A percentile compares a stretch with the other conserved stretches of the same genome.
Evolutionary conservation across 2,113 vertebrate genomes (phyloP).

Genomic region (Gobio gobio): DNA sequence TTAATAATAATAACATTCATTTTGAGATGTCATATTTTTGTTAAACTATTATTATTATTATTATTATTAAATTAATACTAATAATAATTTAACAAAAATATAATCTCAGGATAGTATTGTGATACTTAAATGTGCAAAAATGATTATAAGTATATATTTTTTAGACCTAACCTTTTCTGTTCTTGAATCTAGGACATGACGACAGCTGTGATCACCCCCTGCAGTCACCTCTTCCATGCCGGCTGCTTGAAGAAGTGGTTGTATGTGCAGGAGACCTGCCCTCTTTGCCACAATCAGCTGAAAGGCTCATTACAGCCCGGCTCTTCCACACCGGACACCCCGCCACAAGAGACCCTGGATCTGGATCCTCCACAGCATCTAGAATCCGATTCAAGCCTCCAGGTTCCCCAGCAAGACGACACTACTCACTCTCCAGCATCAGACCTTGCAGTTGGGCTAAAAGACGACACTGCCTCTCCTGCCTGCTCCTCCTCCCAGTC

Average conservation of each 20-base stretch:
- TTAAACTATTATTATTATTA: too few relatives aligned
- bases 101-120: neutral
- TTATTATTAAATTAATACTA: neutral
- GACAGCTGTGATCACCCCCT: conserved; percentile 94
- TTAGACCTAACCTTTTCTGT: neutral
- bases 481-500: conserved; percentile 26
- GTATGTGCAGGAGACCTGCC: conserved; percentile 97
- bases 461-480: neutral
- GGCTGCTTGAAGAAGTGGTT: conserved; percentile 98
- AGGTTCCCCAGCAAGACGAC: conserved; percentile 18
- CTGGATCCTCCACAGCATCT: neutral
- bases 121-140: neutral
- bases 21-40: too few relatives aligned
- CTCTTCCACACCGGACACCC: conserved; percentile 11
- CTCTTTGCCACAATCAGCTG: conserved; percentile 93
- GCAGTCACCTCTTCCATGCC: conserved; percentile 97
- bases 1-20: too few relatives aligned
- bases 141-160: neutral
- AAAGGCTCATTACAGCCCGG: conserved; percentile 79
- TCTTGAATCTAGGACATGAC: conserved; percentile 85
- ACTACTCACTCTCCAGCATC: neutral
- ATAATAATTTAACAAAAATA: too few relatives aligned
- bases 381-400: neutral
- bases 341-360: neutral
- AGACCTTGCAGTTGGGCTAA: neutral